A percentile compares a stretch with the other conserved stretches of the same genome.
phyloP scores from a whole-genome alignment of 2,113 vertebrate genomes.

The Apteryx owenii region DNA sequence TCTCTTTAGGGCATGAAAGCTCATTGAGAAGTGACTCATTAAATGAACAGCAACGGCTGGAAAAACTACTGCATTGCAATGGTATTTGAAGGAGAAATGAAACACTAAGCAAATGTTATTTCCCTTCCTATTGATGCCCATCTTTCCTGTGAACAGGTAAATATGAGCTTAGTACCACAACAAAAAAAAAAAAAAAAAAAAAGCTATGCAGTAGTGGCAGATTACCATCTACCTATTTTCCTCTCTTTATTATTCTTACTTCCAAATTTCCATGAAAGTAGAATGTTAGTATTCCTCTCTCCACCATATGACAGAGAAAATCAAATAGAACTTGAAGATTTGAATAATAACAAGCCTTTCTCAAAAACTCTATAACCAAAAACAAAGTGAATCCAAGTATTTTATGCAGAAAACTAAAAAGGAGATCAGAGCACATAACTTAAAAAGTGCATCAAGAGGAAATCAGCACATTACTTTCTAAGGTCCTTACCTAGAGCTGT shows the following conservation, averaged over 20 bases:
- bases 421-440: neutral
- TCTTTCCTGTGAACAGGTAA: neutral
- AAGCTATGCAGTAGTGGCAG: neutral
- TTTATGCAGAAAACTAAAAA: neutral
- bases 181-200: neutral
- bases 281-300: neutral
- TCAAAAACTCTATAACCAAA: neutral
- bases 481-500: neutral
- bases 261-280: neutral
- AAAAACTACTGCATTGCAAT: neutral
- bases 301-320: neutral
- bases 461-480: neutral
- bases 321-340: neutral
- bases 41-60: neutral
- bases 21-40: slow-evolving; percentile 26
- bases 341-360: neutral
- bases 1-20: slow-evolving; percentile 14
- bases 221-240: neutral
- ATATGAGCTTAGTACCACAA: neutral
- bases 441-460: neutral
- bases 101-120: neutral
- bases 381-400: neutral
- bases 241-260: neutral
- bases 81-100: neutral
- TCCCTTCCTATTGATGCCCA: neutral